A percentile compares a stretch with the other conserved stretches of the same genome.
These are phyloP conservation scores for Spea multiplicata DNA, from an alignment of 2,113 vertebrate species.

Conservation along the genomic window DNA sequence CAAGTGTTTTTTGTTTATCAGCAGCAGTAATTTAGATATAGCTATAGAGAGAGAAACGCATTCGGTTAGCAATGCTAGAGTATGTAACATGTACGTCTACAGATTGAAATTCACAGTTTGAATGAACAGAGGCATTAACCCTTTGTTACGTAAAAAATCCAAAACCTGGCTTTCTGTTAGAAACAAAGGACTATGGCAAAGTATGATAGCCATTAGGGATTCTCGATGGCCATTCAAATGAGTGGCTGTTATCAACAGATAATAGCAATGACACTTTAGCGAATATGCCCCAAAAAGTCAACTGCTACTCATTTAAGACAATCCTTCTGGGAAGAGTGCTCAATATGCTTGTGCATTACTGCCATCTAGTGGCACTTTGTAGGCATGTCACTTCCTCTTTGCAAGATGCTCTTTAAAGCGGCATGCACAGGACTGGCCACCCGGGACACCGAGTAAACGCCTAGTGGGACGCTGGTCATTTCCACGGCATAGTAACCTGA, in stretches of 20 bases:
- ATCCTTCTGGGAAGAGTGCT: no score
- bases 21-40: not conserved
- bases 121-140: constrained; percentile 15
- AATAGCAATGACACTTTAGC: constrained; percentile 22
- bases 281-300: constrained; percentile 34
- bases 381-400: not conserved
- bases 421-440: no score
- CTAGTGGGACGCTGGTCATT: no score
- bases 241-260: constrained; percentile 32
- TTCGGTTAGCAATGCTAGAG: constrained; percentile 2
- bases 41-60: not conserved
- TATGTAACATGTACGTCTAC: not conserved
- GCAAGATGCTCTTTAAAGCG: no score
- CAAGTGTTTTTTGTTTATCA: not conserved
- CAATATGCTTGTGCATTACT: constrained; percentile 21
- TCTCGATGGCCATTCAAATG: constrained; percentile 32
- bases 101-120: not conserved
- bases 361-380: constrained; percentile 36
- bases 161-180: constrained; percentile 12
- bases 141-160: not conserved
- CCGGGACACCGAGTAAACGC: no score
- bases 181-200: constrained; percentile 3
- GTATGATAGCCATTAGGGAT: constrained; percentile 20
- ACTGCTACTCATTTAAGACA: constrained; percentile 15
- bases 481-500: no score